Base-by-base conservation (phyloP, 2,113 vertebrate species). In the Tor tambroides region DNA sequence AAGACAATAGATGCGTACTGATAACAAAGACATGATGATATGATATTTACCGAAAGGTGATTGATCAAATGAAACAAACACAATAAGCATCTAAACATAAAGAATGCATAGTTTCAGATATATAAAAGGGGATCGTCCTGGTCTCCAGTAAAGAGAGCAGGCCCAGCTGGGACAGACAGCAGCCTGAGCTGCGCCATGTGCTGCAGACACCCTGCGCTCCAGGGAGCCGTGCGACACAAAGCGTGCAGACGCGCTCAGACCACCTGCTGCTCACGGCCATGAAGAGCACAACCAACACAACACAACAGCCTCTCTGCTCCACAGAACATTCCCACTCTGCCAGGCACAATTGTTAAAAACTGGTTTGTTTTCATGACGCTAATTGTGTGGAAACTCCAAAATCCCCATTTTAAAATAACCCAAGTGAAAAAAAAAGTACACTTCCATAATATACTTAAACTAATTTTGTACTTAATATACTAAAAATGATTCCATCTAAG, bases 141-240 rank as follows among this genome's bases (percentile, higher is more conserved):
- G 49, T 17, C 15, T 51, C 14, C 49, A 51, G 49, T 51, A 51
- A 51, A 17, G 49, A 51, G 49, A 43, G 41, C 51, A 69, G 35
- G 75, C 89, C 86, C 93, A 94, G 93, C 92, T 94, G 93, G 85
- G 43, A 59, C 61, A 92, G 93, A 95, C 88, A 87, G 92, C 80
- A 90, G 88, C 41, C 83, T 88, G 83, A 82, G 30, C 79, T 76
- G 87, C 77, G 91, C 69, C 94, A 95, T 93, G 91, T 94, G 93
- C 84, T 87, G 78, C 85, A 86, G 94, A 94, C 93, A 93, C 91
- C 43, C 51, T 4, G 85, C 30, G 3, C 67, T 9, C 67, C 3
- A 1, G 67, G 67, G 67, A 35, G 32, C 67, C 19, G 15, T 1
- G 28, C 26, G 15, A 69, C 65, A 69, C 65, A 32, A 67, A 17